These are phyloP conservation scores for Fukomys damarensis DNA, from an alignment of 2,113 vertebrate species.

Conservation along the genomic window DNA sequence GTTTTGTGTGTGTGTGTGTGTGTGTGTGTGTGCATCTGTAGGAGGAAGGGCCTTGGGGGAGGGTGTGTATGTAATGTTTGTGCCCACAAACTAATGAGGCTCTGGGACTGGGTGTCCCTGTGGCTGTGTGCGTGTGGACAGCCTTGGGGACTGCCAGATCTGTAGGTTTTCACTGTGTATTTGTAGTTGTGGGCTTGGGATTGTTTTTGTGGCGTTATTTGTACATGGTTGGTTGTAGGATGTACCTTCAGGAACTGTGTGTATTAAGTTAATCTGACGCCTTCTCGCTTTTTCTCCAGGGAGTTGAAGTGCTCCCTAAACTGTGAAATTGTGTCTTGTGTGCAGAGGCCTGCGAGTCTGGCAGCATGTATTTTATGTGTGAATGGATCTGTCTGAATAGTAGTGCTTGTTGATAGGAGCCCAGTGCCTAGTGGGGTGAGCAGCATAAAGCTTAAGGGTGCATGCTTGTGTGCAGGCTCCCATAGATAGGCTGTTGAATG, in stretches of 20 bases:
- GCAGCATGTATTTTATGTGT: neutral
- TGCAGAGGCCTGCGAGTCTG: neutral
- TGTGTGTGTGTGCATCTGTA: neutral
- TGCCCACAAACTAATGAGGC: neutral
- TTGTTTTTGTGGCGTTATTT: neutral
- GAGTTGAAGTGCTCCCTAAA: conserved; percentile 71
- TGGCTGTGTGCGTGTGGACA: neutral
- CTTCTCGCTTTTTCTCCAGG: conserved; percentile 70
- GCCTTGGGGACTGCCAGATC: neutral
- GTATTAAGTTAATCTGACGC: conserved; percentile 61
- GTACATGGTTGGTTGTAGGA: neutral
- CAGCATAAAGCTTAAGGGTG: neutral
- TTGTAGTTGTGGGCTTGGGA: neutral
- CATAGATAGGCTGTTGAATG: neutral
- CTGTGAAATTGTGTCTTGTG: conserved; percentile 65
- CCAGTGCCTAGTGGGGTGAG: neutral
- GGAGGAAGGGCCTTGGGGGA: neutral
- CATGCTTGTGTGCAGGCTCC: neutral
- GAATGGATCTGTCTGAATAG: conserved; percentile 7
- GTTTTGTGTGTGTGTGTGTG: neutral
- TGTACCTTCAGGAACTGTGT: conserved; percentile 34
- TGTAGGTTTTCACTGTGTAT: neutral
- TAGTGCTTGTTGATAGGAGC: neutral
- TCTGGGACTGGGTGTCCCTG: neutral
- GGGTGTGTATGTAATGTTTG: neutral